These are phyloP conservation scores for Bombus picipes DNA, from an alignment of 1,140 invertebrate species.

Conservation along the genomic window DNA sequence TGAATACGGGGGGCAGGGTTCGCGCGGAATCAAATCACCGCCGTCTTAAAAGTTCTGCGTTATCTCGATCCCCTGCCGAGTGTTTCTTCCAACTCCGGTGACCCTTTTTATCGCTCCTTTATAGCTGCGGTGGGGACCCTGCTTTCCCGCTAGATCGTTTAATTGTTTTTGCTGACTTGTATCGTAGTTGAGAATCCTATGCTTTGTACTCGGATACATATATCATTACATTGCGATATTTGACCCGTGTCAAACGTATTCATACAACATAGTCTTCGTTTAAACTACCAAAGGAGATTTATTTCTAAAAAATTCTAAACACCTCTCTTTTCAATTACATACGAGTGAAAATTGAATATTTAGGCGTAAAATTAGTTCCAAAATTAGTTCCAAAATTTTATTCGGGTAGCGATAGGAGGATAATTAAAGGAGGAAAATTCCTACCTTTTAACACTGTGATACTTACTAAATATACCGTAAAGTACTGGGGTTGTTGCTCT, in stretches of 20 bases:
- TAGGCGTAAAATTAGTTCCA: no score
- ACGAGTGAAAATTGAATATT: no score
- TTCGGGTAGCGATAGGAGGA: no score
- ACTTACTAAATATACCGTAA: no score
- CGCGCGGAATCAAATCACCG: conserved; percentile 73
- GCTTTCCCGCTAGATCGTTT: neutral
- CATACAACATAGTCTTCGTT: no score
- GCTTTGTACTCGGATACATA: neutral
- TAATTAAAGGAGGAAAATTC: no score
- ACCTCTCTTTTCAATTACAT: no score
- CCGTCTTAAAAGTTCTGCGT: conserved; percentile 71
- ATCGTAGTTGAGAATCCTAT: neutral
- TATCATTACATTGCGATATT: neutral
- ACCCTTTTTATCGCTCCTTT: conserved; percentile 19
- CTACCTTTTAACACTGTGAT: no score
- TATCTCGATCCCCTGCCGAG: conserved; percentile 46
- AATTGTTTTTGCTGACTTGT: neutral
- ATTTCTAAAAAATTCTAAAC: no score
- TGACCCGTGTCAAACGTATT: neutral
- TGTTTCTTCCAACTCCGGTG: conserved; percentile 27
- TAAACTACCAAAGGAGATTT: no score
- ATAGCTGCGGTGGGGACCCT: neutral
- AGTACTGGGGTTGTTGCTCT: no score
- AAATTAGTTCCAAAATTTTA: no score
- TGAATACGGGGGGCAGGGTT: conserved; percentile 69